A percentile compares a stretch with the other conserved stretches of the same genome.
Conservation (phyloP, 2,888 invertebrate genomes). For the Protodeltote pygarga region DNA sequence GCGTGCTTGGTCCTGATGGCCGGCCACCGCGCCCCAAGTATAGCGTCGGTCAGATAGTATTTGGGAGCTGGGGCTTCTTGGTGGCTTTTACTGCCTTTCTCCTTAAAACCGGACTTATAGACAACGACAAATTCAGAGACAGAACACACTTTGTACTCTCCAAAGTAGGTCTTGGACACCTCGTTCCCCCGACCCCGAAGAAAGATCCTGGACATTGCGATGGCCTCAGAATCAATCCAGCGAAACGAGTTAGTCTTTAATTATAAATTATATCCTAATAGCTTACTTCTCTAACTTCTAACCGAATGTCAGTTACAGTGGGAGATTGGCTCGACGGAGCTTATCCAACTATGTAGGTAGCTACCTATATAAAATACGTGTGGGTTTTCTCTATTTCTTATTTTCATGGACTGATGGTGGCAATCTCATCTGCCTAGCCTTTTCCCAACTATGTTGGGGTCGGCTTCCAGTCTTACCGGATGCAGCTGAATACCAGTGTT, state of each 20-base stretch:
- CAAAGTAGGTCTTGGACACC: conserved; percentile 35
- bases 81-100: conserved; percentile 14
- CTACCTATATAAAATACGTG: too few species aligned
- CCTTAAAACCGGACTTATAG: conserved; percentile 15
- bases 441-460: too few species aligned
- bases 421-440: too few species aligned
- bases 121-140: conserved; percentile 6
- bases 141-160: conserved; percentile 14
- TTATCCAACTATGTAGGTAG: too few species aligned
- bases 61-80: conserved; percentile 23
- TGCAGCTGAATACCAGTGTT: too few species aligned
- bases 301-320: too few species aligned
- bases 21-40: conserved; percentile 6
- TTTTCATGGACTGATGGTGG: too few species aligned
- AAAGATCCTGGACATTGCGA: background rate
- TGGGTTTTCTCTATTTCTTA: too few species aligned
- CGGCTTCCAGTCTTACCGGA: too few species aligned
- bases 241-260: conserved; percentile 16
- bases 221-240: background rate
- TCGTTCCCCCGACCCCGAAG: conserved; percentile 18
- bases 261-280: background rate
- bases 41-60: background rate
- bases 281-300: too few species aligned
- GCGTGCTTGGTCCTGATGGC: too few species aligned
- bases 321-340: too few species aligned